phyloP scores from a whole-genome alignment of 2,797 vertebrate species.

The Phataginus tricuspis region DNA sequence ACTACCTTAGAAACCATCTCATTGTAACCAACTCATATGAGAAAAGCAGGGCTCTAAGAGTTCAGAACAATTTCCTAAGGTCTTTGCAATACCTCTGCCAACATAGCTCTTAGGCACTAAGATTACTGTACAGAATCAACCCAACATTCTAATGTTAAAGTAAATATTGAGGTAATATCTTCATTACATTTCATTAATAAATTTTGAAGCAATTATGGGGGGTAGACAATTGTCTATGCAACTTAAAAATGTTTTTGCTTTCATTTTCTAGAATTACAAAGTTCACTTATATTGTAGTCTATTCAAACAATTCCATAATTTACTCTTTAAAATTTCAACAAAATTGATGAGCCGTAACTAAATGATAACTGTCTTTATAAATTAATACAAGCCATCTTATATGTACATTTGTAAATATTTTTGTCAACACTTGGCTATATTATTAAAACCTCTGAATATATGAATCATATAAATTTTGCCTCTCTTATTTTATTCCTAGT shows the following conservation, averaged over 20 bases:
- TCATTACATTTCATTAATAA: neutral
- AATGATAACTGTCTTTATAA: neutral
- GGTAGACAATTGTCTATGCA: neutral
- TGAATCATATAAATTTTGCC: neutral
- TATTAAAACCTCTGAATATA: neutral
- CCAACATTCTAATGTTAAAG: neutral
- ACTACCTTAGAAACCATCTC: neutral
- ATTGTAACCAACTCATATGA: neutral
- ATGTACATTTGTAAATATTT: neutral
- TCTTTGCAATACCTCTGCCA: neutral
- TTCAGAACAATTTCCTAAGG: neutral
- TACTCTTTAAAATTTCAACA: constrained; percentile 1
- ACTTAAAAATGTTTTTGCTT: neutral
- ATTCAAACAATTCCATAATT: neutral
- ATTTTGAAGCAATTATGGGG: neutral
- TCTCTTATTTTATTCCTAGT: neutral
- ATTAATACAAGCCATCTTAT: neutral
- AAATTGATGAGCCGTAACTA: neutral
- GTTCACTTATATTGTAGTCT: neutral
- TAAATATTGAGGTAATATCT: neutral
- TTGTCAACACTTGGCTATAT: neutral
- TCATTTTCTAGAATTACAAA: neutral
- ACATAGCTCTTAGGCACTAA: neutral
- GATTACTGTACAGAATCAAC: neutral
- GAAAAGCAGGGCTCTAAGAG: neutral